Percentiles rank a stretch among this genome's conserved stretches.
Evolutionary conservation across 2,113 vertebrate genomes (phyloP).

Genomic region (Silurus asotus): DNA sequence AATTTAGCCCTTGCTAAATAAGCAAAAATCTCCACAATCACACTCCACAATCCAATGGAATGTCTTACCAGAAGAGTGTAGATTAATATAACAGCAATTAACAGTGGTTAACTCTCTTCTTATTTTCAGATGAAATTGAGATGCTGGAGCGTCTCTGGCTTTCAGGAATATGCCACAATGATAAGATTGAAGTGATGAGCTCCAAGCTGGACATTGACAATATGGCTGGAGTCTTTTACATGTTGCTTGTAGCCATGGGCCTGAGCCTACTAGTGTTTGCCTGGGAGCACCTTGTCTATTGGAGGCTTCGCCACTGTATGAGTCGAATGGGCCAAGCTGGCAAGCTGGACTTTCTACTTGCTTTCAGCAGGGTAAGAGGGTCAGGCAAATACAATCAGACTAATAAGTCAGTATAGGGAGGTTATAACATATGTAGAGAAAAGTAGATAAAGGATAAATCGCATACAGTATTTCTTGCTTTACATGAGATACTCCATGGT

Average conservation of each 20-base stretch:
- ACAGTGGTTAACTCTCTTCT: not conserved
- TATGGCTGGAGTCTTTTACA: slow-evolving; percentile 92
- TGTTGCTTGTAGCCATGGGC: slow-evolving; percentile 90
- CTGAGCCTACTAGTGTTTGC: slow-evolving; percentile 87
- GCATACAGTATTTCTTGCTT: not conserved
- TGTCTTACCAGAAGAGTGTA: no score
- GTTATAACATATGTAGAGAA: not conserved
- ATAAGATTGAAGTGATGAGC: slow-evolving; percentile 93
- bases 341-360: slow-evolving; percentile 85
- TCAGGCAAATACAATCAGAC: not conserved
- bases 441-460: not conserved
- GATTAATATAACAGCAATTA: no score
- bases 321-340: slow-evolving; percentile 78
- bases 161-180: slow-evolving; percentile 89
- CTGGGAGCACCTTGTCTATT: slow-evolving; percentile 89
- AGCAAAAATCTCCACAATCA: no score
- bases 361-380: slow-evolving; percentile 81
- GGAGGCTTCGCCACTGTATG: slow-evolving; percentile 85
- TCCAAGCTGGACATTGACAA: slow-evolving; percentile 91
- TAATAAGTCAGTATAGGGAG: not conserved
- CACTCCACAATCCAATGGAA: no score
- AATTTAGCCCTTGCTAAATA: no score
- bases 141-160: slow-evolving; percentile 89
- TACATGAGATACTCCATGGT: not conserved
- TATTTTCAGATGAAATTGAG: slow-evolving; percentile 83